Conservation (phyloP, 2,888 invertebrate genomes). For the Doris montereyensis region DNA sequence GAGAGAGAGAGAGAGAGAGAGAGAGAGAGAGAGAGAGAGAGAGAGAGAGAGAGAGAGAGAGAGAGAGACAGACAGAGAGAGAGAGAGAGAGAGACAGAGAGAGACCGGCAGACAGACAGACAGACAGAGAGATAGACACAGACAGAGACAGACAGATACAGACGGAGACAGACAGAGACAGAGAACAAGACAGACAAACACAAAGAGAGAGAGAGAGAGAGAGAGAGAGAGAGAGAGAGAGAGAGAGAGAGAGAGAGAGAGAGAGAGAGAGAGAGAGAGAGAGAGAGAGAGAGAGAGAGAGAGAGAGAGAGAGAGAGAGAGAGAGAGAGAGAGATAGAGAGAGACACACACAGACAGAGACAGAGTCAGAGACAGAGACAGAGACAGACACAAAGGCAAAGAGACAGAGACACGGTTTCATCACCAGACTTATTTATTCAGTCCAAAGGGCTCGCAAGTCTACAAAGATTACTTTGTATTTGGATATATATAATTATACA, state of each 20-base stretch:
- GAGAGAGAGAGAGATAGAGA: too few relatives aligned
- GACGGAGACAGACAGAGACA: too few relatives aligned
- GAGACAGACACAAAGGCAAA: too few relatives aligned
- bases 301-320: neutral
- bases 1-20: neutral
- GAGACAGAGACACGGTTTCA: neutral
- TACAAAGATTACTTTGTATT: too few relatives aligned
- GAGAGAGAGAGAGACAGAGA: too few relatives aligned
- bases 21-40: slow-evolving; percentile 4
- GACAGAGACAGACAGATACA: too few relatives aligned
- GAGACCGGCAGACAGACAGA: too few relatives aligned
- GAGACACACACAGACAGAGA: neutral
- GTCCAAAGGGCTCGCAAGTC: too few relatives aligned
- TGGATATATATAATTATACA: too few relatives aligned
- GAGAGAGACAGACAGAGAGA: slow-evolving; percentile 11
- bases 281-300: neutral
- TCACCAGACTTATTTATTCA: neutral
- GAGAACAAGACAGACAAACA: too few relatives aligned
- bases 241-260: too few relatives aligned
- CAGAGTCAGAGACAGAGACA: neutral
- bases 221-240: slow-evolving; percentile 5
- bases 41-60: neutral
- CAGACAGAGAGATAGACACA: too few relatives aligned
- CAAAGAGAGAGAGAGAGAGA: slow-evolving; percentile 11
- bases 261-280: neutral